Base-by-base conservation (phyloP, 2,113 vertebrate species). In the Tringa solitaria region DNA sequence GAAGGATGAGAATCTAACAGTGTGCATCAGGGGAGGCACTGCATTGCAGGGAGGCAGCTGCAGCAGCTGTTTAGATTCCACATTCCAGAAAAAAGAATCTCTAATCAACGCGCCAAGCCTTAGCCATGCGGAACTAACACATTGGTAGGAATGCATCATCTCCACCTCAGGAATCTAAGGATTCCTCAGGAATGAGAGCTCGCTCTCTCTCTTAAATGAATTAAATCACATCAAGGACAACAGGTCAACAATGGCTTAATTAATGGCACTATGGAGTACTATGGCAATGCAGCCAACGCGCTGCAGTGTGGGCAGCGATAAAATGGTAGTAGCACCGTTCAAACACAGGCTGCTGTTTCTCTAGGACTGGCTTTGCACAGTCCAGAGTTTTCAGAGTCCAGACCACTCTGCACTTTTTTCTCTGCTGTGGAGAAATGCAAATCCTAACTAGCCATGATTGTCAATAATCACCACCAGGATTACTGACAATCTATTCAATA, bases 31-130 rank as follows among this genome's bases (percentile, higher is more conserved):
- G n/a, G 69, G 48, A 96, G 53, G 51, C 64, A 63, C 90, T 94
- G 93, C 90, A 93, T 75, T 94, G 94, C 95, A 87, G 90, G 56
- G 54, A 84, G 37, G 73, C 92, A 92, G 84, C 80, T 94, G 94
- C 90, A 92, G 77, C 79, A 76, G 53, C 76, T 84, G 8, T 65
- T 84, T 32, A 53, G 67, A 33, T 51, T 76, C 81, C 61, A 87
- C n/a, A 37, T 21, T 41, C 65, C 1, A 0, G 76, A 69, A 76
- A 84, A 87, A 91, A 90, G 27, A 86, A 69, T 32, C 41, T 37
- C 54, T 48, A 16, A 94, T 39, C 79, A 89, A 73, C 54, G 57
- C 30, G 17, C 30, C 70, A 72, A 88, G 70, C 74, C 74, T 68
- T 19, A 82, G 83, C 86, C 69, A 51, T 8, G 43, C 51, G 53